Conservation (phyloP, 2,888 invertebrate species). For the Amblyjoppa proteus region DNA sequence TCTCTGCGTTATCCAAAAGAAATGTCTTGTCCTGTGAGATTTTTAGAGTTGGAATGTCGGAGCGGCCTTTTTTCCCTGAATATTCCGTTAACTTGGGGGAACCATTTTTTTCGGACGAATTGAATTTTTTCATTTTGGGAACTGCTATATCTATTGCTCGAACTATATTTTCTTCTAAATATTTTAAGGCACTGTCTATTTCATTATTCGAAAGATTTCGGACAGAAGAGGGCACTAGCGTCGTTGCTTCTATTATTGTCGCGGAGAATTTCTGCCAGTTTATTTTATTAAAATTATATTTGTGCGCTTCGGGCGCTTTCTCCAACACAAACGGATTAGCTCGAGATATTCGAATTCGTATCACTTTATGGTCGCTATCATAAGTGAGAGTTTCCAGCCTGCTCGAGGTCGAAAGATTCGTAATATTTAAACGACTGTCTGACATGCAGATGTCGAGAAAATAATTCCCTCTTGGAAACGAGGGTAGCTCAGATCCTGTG, state of each 20-base stretch:
- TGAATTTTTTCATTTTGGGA: conserved; percentile 16
- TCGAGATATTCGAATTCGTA: not conserved
- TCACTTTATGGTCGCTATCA: conserved; percentile 36
- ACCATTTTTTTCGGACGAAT: not conserved
- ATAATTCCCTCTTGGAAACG: conserved; percentile 34
- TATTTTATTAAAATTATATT: conserved; percentile 30
- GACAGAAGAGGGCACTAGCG: not conserved
- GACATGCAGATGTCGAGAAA: conserved; percentile 32
- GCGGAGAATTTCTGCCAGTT: conserved; percentile 25
- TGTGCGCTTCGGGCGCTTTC: not conserved
- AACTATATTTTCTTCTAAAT: conserved; percentile 17
- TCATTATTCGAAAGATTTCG: conserved; percentile 35
- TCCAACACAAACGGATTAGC: not conserved
- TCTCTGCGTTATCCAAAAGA: not conserved
- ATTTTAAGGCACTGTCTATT: not conserved
- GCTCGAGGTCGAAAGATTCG: not conserved
- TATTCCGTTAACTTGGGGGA: not conserved
- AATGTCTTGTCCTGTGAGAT: not conserved
- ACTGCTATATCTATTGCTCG: not conserved
- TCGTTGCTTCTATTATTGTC: too few species aligned
- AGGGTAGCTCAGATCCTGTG: conserved; percentile 14
- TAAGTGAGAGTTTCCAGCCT: conserved; percentile 20
- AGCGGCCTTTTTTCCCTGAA: not conserved
- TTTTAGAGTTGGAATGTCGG: not conserved
- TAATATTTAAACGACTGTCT: conserved; percentile 13